Evolutionary conservation across 2,888 invertebrate species (phyloP).

Genomic region (Andrena haemorrhoa): DNA sequence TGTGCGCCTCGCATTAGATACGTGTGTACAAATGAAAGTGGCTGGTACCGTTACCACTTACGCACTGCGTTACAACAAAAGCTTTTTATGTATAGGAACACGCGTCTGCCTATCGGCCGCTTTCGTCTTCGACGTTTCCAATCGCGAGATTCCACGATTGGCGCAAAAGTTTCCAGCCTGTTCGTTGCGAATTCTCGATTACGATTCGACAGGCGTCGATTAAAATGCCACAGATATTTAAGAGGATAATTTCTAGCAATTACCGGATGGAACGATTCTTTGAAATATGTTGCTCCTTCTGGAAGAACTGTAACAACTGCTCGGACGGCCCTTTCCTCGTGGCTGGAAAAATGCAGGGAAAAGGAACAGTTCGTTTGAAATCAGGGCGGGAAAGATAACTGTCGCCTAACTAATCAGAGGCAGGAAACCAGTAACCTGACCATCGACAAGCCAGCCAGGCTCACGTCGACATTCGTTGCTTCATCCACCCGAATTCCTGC

Average conservation of each 20-base stretch:
- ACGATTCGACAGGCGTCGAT: no score
- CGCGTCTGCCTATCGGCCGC: conserved; percentile 29
- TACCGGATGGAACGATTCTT: conserved; percentile 1
- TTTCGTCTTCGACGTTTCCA: conserved; percentile 32
- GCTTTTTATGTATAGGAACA: conserved; percentile 44
- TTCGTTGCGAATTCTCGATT: no score
- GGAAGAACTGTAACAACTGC: no score
- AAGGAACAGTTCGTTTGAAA: conserved; percentile 24
- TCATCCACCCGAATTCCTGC: conserved; percentile 71
- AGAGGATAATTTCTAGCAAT: not conserved
- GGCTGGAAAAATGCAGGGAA: not conserved
- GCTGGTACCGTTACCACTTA: conserved; percentile 75
- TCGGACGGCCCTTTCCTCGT: no score
- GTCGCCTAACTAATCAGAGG: conserved; percentile 58
- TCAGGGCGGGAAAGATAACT: conserved; percentile 47
- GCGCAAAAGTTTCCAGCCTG: no score
- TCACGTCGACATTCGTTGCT: conserved; percentile 59
- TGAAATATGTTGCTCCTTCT: not conserved
- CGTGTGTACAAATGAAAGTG: conserved; percentile 78
- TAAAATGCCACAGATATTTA: not conserved
- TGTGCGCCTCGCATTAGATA: conserved; percentile 75
- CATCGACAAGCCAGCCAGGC: conserved; percentile 70
- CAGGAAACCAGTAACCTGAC: conserved; percentile 68
- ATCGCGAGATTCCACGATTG: not conserved
- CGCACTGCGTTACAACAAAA: conserved; percentile 63